A percentile compares a stretch with the other conserved stretches of the same genome.
Evolutionary conservation across 2,888 invertebrate genomes (phyloP).

Genomic region (Cristatella mucedo): DNA sequence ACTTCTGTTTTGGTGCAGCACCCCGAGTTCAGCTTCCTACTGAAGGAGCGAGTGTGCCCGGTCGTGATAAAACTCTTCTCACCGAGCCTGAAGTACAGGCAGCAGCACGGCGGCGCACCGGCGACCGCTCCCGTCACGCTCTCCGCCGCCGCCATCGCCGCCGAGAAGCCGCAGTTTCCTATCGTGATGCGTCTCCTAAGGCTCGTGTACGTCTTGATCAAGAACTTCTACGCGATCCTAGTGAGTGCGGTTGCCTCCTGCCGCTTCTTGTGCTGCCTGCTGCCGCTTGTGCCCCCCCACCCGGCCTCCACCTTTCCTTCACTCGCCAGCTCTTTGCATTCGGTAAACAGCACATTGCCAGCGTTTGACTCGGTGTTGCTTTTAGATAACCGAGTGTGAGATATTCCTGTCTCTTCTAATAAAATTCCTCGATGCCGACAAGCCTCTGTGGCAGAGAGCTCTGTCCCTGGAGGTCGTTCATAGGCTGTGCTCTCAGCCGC

Average conservation of each 20-base stretch:
- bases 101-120: conserved; percentile 26
- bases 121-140: conserved; percentile 24
- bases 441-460: conserved; percentile 86
- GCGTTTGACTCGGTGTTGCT: conserved; percentile 12
- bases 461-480: conserved; percentile 86
- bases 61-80: conserved; percentile 95
- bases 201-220: conserved; percentile 77
- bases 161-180: conserved; percentile 86
- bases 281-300: not conserved
- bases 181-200: conserved; percentile 84
- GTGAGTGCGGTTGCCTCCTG: conserved; percentile 42
- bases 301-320: conserved; percentile 7
- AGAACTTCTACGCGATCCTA: conserved; percentile 74
- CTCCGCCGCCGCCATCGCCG: conserved; percentile 38
- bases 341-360: conserved; percentile 9
- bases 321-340: conserved; percentile 6
- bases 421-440: conserved; percentile 90
- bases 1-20: conserved; percentile 47
- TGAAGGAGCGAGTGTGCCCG: conserved; percentile 93
- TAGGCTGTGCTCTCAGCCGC: conserved; percentile 75
- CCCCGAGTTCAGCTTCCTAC: conserved; percentile 74
- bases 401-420: conserved; percentile 90
- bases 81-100: conserved; percentile 86
- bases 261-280: not conserved
- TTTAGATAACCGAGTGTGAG: conserved; percentile 81